phyloP scores from a whole-genome alignment of 2,888 invertebrate genomes.

The Leptura quadrifasciata region DNA sequence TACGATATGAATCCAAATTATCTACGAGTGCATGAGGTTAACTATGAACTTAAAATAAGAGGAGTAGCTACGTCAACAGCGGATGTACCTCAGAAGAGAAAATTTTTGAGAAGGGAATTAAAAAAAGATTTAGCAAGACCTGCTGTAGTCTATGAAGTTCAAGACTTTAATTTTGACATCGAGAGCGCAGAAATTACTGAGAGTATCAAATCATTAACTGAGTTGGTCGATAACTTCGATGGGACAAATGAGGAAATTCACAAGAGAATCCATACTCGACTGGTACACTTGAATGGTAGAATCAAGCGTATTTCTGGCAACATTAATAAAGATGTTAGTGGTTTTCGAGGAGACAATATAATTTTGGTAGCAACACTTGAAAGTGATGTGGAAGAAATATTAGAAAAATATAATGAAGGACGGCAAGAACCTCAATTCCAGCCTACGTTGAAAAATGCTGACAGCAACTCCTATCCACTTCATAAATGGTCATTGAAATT shows the following conservation, averaged over 20 bases:
- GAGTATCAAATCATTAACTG: background rate
- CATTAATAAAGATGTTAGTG: background rate
- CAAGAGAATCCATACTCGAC: background rate
- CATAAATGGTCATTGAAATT: slow-evolving; percentile 9
- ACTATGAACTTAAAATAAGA: background rate
- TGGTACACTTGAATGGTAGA: background rate
- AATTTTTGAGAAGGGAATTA: slow-evolving; percentile 16
- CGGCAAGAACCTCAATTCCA: background rate
- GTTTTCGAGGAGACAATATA: background rate
- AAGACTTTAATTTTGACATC: background rate
- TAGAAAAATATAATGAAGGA: background rate
- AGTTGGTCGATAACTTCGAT: slow-evolving; percentile 2
- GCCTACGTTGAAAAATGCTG: background rate
- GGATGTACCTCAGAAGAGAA: background rate
- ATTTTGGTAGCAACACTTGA: background rate
- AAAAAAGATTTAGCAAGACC: background rate
- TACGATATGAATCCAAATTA: slow-evolving; percentile 16
- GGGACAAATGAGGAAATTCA: background rate
- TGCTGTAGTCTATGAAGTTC: background rate
- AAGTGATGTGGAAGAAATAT: background rate
- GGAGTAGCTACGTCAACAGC: background rate
- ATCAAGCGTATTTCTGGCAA: background rate
- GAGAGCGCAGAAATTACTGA: background rate
- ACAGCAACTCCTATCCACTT: background rate
- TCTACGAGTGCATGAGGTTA: slow-evolving; percentile 8